A percentile compares a stretch with the other conserved stretches of the same genome.
Conservation (phyloP, 2,888 invertebrate species). For the Lampropteryx suffumata region DNA sequence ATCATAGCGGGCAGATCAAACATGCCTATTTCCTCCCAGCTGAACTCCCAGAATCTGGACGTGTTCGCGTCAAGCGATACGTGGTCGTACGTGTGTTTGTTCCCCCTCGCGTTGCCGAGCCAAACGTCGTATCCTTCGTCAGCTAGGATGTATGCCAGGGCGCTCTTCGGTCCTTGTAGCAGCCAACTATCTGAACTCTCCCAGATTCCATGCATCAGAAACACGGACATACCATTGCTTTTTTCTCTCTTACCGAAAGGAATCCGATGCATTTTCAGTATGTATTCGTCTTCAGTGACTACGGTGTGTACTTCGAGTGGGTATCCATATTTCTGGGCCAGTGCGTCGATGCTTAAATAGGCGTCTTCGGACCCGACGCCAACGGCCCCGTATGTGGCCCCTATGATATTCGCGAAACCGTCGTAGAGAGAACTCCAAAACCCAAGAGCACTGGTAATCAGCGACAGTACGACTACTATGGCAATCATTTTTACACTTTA, state of each 20-base stretch:
- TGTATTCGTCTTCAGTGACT: conserved; percentile 60
- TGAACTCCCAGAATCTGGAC: conserved; percentile 68
- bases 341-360: conserved; percentile 47
- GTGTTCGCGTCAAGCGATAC: conserved; percentile 40
- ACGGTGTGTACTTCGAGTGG: conserved; percentile 55
- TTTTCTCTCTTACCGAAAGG: conserved; percentile 32
- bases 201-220: conserved; percentile 91
- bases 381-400: background rate
- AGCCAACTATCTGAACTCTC: conserved; percentile 57
- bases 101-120: conserved; percentile 93
- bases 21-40: conserved; percentile 89
- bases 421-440: conserved; percentile 28
- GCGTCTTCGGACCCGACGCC: conserved; percentile 46
- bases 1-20: conserved; percentile 89
- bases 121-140: conserved; percentile 89
- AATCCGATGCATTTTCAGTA: conserved; percentile 60
- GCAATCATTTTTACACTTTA: conserved; percentile 26
- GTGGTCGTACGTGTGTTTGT: conserved; percentile 70
- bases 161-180: conserved; percentile 84
- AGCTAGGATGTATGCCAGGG: conserved; percentile 84
- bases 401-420: conserved; percentile 20
- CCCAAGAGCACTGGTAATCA: conserved; percentile 21
- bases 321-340: conserved; percentile 54
- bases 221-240: conserved; percentile 67
- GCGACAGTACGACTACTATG: conserved; percentile 17